Percentiles rank a stretch among this genome's conserved stretches.
Evolutionary conservation across 37 sponge, comb jelly and placozoan species (phyloP).

Genomic region (Bolinopsis microptera): DNA sequence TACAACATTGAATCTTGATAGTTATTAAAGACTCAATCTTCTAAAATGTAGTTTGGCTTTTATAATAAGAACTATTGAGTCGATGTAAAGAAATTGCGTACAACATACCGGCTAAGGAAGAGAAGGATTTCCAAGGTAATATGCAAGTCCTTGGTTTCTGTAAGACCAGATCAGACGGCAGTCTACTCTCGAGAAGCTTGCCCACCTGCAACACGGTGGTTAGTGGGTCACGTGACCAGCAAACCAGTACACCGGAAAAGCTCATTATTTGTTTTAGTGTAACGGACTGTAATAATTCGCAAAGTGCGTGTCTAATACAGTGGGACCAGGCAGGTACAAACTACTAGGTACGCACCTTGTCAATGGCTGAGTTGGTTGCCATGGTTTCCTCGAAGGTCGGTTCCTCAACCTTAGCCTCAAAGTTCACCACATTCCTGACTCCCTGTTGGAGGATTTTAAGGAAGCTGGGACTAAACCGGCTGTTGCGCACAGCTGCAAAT

Average conservation of each 20-base stretch:
- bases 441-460: slow-evolving; percentile 25
- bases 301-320: not conserved
- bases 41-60: no score
- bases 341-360: not conserved
- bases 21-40: no score
- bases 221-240: no score
- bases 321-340: not conserved
- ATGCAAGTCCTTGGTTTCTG: not conserved
- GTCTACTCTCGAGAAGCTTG: not conserved
- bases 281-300: not conserved
- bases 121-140: slow-evolving; percentile 38
- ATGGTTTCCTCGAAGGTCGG: not conserved
- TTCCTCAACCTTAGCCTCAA: not conserved
- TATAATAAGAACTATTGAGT: no score
- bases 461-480: slow-evolving; percentile 10
- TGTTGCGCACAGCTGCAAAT: slow-evolving; percentile 24
- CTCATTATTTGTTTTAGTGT: not conserved
- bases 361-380: not conserved
- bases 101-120: slow-evolving; percentile 2
- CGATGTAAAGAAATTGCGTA: no score
- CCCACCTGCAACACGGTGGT: not conserved
- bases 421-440: not conserved
- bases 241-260: not conserved
- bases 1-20: no score
- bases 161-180: not conserved